Evolutionary conservation across 2,797 vertebrate genomes (phyloP).

Genomic region (Neosilurus hyrtlii): DNA sequence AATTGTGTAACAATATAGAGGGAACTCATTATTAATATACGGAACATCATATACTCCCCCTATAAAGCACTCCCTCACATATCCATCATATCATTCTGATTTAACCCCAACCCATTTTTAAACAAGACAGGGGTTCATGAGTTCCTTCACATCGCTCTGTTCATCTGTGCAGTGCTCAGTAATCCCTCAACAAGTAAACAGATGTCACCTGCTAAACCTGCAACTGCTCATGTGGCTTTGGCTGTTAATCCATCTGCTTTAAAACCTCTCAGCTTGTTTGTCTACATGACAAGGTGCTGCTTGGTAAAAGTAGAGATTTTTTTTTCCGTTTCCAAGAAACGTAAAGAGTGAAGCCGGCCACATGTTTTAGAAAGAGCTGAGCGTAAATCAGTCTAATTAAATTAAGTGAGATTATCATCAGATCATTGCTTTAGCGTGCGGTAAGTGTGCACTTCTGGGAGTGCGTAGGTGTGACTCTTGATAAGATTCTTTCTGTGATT

Average conservation of each 20-base stretch:
- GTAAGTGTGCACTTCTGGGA: conserved; percentile 8
- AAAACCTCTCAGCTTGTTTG: conserved; percentile 50
- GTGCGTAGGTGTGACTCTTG: conserved; percentile 22
- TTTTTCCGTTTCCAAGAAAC: conserved; percentile 52
- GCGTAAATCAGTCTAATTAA: conserved; percentile 44
- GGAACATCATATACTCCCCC: background rate
- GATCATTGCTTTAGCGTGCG: conserved; percentile 41
- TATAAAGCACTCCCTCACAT: background rate
- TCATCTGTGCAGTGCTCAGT: conserved; percentile 59
- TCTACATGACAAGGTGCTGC: conserved; percentile 21
- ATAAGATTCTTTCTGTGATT: conserved; percentile 18
- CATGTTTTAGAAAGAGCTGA: conserved; percentile 41
- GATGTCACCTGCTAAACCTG: conserved; percentile 71
- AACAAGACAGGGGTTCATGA: background rate
- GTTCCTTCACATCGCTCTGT: conserved; percentile 67
- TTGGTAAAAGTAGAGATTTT: conserved; percentile 51
- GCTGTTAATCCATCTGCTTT: conserved; percentile 63
- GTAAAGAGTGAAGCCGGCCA: conserved; percentile 38
- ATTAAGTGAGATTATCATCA: conserved; percentile 47
- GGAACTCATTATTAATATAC: background rate
- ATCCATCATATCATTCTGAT: background rate
- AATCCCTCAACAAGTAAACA: conserved; percentile 68
- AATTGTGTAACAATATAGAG: background rate
- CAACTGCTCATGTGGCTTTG: conserved; percentile 51
- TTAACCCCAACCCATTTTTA: background rate